Evolutionary conservation across 1,140 invertebrate genomes (phyloP).

Genomic region (Drosophila murphyi): DNA sequence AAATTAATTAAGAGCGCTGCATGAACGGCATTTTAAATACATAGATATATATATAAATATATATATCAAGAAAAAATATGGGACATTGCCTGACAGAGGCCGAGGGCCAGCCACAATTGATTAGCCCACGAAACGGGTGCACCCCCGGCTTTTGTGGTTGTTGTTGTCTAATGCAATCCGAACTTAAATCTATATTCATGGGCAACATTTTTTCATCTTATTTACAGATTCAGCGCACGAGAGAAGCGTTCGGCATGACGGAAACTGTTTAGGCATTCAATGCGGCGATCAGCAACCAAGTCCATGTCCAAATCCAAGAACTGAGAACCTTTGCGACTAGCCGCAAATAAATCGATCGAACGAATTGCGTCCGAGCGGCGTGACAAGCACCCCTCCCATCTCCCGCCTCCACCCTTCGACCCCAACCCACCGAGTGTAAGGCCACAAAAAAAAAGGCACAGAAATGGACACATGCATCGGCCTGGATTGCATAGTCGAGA

Average conservation of each 20-base stretch:
- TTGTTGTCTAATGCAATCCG: conserved; percentile 56
- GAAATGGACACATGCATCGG: conserved; percentile 94
- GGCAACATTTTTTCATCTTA: conserved; percentile 45
- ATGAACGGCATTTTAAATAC: conserved; percentile 52
- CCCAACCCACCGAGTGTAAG: conserved; percentile 12
- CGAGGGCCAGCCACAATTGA: conserved; percentile 40
- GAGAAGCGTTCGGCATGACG: conserved; percentile 63
- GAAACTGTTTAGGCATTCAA: conserved; percentile 70
- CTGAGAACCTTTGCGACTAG: conserved; percentile 52
- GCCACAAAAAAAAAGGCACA: background rate
- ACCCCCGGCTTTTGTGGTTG: conserved; percentile 23
- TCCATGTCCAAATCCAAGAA: conserved; percentile 39
- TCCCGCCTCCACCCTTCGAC: background rate
- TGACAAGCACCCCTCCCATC: conserved; percentile 14
- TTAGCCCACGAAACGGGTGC: conserved; percentile 35
- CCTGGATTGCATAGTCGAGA: conserved; percentile 96
- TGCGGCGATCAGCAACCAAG: conserved; percentile 43
- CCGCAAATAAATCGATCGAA: conserved; percentile 60
- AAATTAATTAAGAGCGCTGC: conserved; percentile 70
- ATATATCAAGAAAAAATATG: conserved; percentile 48
- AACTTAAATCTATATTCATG: conserved; percentile 38
- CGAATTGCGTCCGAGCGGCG: conserved; percentile 29
- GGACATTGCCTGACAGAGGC: conserved; percentile 9
- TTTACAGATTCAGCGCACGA: conserved; percentile 72
- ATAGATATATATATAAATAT: background rate